Base-by-base conservation (phyloP, 2,113 vertebrate species). In the Tetrao urogallus region DNA sequence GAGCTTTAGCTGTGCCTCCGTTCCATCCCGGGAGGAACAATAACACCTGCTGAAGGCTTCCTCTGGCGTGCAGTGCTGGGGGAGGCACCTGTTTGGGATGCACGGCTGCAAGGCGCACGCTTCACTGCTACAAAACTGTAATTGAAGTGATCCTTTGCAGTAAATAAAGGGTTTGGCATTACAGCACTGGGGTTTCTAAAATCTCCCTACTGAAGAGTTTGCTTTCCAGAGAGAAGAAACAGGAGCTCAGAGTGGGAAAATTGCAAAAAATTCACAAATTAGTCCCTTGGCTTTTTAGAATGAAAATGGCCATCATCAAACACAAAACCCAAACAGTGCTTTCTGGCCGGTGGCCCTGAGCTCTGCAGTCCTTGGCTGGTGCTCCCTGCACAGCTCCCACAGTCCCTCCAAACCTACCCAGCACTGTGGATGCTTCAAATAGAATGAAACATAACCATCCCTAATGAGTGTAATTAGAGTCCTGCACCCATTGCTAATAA, bases 301-400 rank as follows among this genome's bases (percentile, higher is more conserved):
- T 2, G 3, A 71, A 34, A 32, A 38, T 3, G 1, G 2, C 16
- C 0, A 0, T 13, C 7, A 75, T 66, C 17, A 28, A 91, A 36
- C 22, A 45, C 54, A 79, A 80, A 17, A 24, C 64, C 47, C 18
- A 19, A 83, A 11, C 42, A 32, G 19, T 4, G 2, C 52, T 75
- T 75, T 54, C 57, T 48, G 70, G 70, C 40, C 30, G 15, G 61
- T 15, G 1, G 40, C 28, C 3, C 10, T 0, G 3, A 84, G 81
- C 73, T 73, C 43, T 45, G 45, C 82, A 71, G 71, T 2, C 32
- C 74, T 74, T 64, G 84, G 69, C 89, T 45, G 64, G 5, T 8
- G 69, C 69, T 56, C 5, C 0, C n/a, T 13, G 1, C 14, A 1
- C 47, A 70, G 71, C 64, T 21, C 79, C 54, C 76, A 0, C 8